Percentiles rank a stretch among this genome's conserved stretches.
phyloP scores from a whole-genome alignment of 2,797 vertebrate species.

The Karalla daura region DNA sequence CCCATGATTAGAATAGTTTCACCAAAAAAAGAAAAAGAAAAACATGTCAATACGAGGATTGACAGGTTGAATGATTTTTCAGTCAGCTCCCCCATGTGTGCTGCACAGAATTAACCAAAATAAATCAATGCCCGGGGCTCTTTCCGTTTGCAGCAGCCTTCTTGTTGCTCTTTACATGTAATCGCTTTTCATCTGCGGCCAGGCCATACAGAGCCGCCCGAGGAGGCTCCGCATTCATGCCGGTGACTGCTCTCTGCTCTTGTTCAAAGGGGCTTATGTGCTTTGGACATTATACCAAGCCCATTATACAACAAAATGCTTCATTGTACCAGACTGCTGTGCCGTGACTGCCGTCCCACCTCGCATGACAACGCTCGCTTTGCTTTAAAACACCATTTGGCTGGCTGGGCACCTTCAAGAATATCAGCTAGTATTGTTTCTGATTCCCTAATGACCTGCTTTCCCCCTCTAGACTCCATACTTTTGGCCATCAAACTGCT shows the following conservation, averaged over 20 bases:
- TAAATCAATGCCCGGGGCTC: slow-evolving; percentile 42
- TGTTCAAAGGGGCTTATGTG: slow-evolving; percentile 56
- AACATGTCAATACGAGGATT: slow-evolving; percentile 34
- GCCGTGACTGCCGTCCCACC: slow-evolving; percentile 16
- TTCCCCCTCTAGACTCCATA: slow-evolving; percentile 89
- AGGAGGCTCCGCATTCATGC: slow-evolving; percentile 43
- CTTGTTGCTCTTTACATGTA: slow-evolving; percentile 32
- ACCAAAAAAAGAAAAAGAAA: not conserved
- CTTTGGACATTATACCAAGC: slow-evolving; percentile 45
- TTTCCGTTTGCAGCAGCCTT: slow-evolving; percentile 37
- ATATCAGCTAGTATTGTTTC: slow-evolving; percentile 26
- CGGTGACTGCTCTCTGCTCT: slow-evolving; percentile 35
- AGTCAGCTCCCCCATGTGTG: slow-evolving; percentile 22
- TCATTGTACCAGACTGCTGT: slow-evolving; percentile 55
- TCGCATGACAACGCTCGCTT: slow-evolving; percentile 30
- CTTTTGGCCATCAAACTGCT: slow-evolving; percentile 97
- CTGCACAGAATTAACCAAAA: slow-evolving; percentile 29
- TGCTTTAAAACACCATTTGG: slow-evolving; percentile 25
- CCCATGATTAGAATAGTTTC: slow-evolving; percentile 1
- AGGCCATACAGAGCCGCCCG: slow-evolving; percentile 27
- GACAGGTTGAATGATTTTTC: slow-evolving; percentile 51
- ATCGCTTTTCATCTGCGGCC: slow-evolving; percentile 41
- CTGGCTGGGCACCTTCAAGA: not conserved
- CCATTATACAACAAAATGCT: slow-evolving; percentile 62
- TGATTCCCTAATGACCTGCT: slow-evolving; percentile 41